Percentiles rank a stretch among this genome's conserved stretches.
Conservation (phyloP, 1,140 invertebrate genomes). For the Drosophila setifemur region DNA sequence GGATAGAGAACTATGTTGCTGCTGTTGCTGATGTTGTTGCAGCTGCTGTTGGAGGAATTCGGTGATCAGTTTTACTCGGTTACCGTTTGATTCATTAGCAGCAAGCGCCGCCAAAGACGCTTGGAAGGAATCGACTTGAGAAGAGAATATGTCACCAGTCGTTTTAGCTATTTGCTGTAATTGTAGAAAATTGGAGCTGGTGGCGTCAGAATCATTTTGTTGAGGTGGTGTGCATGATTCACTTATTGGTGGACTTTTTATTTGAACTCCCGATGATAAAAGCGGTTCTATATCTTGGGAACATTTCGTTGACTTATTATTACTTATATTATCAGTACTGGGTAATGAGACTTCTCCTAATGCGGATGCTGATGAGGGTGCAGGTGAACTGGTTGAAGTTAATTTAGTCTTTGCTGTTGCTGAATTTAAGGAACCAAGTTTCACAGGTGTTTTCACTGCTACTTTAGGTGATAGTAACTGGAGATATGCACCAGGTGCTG, state of each 20-base stretch:
- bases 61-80: constrained; percentile 69
- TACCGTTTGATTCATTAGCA: constrained; percentile 62
- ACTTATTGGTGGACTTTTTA: constrained; percentile 8
- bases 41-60: constrained; percentile 78
- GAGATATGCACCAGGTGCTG: constrained; percentile 25
- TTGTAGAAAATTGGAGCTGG: constrained; percentile 60
- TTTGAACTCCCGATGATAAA: constrained; percentile 5
- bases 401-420: constrained; percentile 69
- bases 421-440: constrained; percentile 74
- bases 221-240: constrained; percentile 12
- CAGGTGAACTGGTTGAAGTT: constrained; percentile 51
- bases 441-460: constrained; percentile 44
- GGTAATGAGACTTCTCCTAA: constrained; percentile 37
- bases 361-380: constrained; percentile 32
- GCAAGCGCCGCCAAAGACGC: constrained; percentile 66
- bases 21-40: constrained; percentile 58
- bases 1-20: constrained; percentile 56
- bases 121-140: constrained; percentile 70
- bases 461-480: constrained; percentile 30
- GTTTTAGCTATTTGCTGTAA: constrained; percentile 7
- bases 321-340: constrained; percentile 80
- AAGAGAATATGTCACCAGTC: constrained; percentile 23
- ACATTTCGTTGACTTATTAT: constrained; percentile 57
- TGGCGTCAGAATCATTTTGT: constrained; percentile 24
- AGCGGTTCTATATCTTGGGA: constrained; percentile 16